Evolutionary conservation across 2,113 vertebrate species (phyloP).

Genomic region (Oophaga pumilio): DNA sequence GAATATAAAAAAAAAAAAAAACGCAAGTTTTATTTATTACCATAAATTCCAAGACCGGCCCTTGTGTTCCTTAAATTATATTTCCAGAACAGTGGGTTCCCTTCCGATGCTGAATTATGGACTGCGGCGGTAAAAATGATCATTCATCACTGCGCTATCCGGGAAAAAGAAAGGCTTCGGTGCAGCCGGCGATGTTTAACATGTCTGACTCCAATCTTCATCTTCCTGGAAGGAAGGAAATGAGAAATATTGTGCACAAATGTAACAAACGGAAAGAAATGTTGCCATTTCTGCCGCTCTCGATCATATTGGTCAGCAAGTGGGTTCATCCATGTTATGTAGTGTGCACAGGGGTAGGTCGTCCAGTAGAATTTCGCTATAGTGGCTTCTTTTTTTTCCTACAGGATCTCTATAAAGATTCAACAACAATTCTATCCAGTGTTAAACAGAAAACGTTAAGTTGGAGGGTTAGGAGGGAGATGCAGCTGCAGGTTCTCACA

Average conservation of each 20-base stretch:
- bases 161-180: not conserved
- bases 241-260: not conserved
- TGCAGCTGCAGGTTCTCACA: no score
- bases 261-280: not conserved
- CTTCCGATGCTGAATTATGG: slow-evolving; percentile 3
- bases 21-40: slow-evolving; percentile 32
- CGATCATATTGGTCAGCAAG: not conserved
- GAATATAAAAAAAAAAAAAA: slow-evolving; percentile 29
- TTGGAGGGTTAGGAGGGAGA: no score
- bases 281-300: no score
- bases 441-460: no score
- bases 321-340: no score
- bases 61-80: slow-evolving; percentile 15
- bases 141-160: not conserved
- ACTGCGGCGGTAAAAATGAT: not conserved
- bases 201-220: not conserved
- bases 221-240: not conserved
- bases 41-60: slow-evolving; percentile 13
- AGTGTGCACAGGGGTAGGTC: no score
- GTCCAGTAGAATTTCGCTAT: no score
- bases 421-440: no score
- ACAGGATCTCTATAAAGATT: no score
- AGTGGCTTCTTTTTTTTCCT: no score
- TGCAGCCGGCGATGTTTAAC: not conserved
- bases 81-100: slow-evolving; percentile 6